Percentiles rank a stretch among this genome's conserved stretches.
Conservation (phyloP, 53 echinoderm and acorn worm genomes). For the Luidia sarsii region DNA sequence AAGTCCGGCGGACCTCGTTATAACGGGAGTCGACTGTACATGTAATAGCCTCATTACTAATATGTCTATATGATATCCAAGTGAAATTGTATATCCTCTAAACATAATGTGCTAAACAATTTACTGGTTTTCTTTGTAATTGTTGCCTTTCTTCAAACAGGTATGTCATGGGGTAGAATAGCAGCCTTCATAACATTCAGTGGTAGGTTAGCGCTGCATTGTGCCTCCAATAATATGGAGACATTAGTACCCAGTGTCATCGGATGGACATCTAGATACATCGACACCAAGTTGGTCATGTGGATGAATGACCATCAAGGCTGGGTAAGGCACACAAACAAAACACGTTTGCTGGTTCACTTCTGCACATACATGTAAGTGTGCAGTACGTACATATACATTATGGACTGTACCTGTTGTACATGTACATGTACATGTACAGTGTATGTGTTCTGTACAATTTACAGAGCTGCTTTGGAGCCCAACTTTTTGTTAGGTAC, state of each 20-base stretch:
- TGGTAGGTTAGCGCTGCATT: constrained; percentile 86
- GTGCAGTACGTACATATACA: neutral
- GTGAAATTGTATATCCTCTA: no score
- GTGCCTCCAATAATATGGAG: constrained; percentile 91
- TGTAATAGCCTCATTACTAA: no score
- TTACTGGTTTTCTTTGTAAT: no score
- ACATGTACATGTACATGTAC: neutral
- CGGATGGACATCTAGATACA: constrained; percentile 96
- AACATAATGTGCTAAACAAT: no score
- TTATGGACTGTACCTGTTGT: no score
- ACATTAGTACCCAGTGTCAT: constrained; percentile 92
- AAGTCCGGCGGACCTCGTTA: no score
- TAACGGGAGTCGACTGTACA: no score
- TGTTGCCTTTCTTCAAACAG: no score
- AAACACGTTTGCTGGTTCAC: neutral
- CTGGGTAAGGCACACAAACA: constrained; percentile 77
- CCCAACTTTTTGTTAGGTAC: no score
- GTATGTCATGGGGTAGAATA: constrained; percentile 99
- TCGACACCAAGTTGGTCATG: constrained; percentile 72
- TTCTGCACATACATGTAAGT: neutral
- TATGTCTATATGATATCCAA: no score
- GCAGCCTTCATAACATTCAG: constrained; percentile 98
- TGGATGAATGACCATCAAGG: constrained; percentile 94
- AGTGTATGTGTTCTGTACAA: neutral
- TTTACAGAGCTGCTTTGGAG: no score